Conservation (phyloP, 2,113 vertebrate genomes). For the Halcyon malimbica region DNA sequence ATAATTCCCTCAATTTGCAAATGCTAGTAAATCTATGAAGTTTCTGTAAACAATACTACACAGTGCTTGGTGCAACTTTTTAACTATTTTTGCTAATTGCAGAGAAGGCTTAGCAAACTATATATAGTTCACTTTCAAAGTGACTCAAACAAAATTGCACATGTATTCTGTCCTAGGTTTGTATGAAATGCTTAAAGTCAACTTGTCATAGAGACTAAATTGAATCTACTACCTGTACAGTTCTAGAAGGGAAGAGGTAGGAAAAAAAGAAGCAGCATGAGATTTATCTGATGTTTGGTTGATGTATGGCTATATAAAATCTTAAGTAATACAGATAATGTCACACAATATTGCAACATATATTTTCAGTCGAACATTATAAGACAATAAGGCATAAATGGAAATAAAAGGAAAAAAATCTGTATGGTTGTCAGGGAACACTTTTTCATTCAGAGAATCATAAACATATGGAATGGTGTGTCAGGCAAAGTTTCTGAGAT, state of each 20-base stretch:
- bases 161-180: conserved; percentile 68
- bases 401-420: conserved; percentile 81
- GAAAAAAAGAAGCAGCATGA: conserved; percentile 58
- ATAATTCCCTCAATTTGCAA: neutral
- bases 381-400: conserved; percentile 85
- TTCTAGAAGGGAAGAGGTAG: conserved; percentile 65
- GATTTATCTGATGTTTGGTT: conserved; percentile 81
- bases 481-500: conserved; percentile 80
- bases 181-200: conserved; percentile 80
- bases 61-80: neutral
- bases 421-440: conserved; percentile 79
- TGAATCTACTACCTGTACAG: conserved; percentile 76
- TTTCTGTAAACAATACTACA: neutral
- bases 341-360: conserved; percentile 84
- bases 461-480: conserved; percentile 83
- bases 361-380: conserved; percentile 81
- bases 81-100: neutral
- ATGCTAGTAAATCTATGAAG: neutral
- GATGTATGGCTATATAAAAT: conserved; percentile 83
- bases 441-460: conserved; percentile 84
- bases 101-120: neutral
- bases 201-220: conserved; percentile 78
- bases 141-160: conserved; percentile 70
- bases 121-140: conserved; percentile 52
- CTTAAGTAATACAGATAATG: conserved; percentile 86